A percentile compares a stretch with the other conserved stretches of the same genome.
Evolutionary conservation across 2,888 invertebrate genomes (phyloP).

Genomic region (Caenorhabditis japonica): DNA sequence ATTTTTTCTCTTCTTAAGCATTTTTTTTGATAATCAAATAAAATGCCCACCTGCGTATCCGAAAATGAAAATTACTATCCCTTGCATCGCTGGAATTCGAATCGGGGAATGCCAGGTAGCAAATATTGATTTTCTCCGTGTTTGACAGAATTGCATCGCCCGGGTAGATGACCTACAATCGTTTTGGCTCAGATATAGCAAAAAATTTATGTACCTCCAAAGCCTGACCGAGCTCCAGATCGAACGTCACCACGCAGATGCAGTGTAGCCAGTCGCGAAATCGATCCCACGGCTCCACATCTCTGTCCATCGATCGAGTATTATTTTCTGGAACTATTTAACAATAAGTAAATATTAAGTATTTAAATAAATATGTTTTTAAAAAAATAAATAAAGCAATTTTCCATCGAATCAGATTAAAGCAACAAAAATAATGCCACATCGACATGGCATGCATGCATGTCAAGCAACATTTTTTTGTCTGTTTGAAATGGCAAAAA

Average conservation of each 20-base stretch:
- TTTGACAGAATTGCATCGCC: constrained; percentile 82
- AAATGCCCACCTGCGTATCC: constrained; percentile 82
- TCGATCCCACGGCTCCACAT: constrained; percentile 78
- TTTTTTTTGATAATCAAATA: too few species aligned
- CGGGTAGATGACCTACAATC: constrained; percentile 85
- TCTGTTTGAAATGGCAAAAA: too few species aligned
- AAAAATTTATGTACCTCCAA: constrained; percentile 87
- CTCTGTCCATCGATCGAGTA: too few species aligned
- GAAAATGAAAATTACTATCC: constrained; percentile 95
- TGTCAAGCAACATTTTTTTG: too few species aligned
- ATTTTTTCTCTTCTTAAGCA: too few species aligned
- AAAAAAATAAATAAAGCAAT: constrained; percentile 12
- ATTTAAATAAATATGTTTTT: too few species aligned
- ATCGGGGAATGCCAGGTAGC: constrained; percentile 98
- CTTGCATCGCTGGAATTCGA: constrained; percentile 97
- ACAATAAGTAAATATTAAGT: too few species aligned
- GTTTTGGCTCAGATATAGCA: too few species aligned
- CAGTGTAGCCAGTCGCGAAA: constrained; percentile 94
- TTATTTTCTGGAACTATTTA: too few species aligned
- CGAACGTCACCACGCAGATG: constrained; percentile 97
- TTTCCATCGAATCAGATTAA: too few species aligned
- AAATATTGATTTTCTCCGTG: constrained; percentile 83
- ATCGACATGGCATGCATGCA: too few species aligned
- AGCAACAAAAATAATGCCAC: too few species aligned
- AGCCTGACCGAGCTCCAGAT: constrained; percentile 97